Evolutionary conservation across 2,113 vertebrate genomes (phyloP).

Genomic region (Lagopus leucura): DNA sequence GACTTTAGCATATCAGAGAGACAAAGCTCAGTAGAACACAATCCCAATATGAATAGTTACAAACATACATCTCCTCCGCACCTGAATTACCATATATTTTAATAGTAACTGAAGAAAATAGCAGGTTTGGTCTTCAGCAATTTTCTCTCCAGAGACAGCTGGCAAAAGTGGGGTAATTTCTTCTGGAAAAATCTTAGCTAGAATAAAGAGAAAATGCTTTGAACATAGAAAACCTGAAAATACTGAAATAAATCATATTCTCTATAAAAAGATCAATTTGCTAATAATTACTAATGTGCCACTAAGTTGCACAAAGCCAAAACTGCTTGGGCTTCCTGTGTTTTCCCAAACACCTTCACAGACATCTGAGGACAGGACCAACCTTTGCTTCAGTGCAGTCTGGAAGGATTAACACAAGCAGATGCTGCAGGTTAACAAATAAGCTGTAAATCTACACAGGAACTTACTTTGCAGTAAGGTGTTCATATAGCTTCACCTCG

Average conservation of each 20-base stretch:
- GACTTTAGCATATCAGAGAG: not conserved
- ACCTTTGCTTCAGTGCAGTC: fast-evolving
- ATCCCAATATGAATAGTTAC: not conserved
- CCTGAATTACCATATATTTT: constrained; percentile 97
- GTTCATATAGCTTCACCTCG: not conserved
- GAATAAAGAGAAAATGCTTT: not conserved
- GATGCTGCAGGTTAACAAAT: not conserved
- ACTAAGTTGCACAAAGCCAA: not conserved
- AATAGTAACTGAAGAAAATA: constrained; percentile 93
- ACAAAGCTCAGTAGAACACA: not conserved
- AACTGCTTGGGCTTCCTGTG: fast-evolving
- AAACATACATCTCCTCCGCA: constrained; percentile 44
- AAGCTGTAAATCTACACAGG: not conserved
- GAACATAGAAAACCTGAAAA: not conserved
- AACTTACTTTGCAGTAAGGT: fast-evolving
- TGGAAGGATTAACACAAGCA: not conserved
- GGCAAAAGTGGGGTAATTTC: constrained; percentile 94
- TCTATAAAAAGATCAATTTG: not conserved
- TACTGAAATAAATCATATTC: not conserved
- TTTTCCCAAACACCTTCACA: not conserved
- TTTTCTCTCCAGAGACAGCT: constrained; percentile 89
- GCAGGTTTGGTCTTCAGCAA: constrained; percentile 92
- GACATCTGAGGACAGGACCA: fast-evolving
- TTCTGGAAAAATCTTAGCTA: constrained; percentile 93
- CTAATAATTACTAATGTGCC: fast-evolving